Evolutionary conservation across 2,113 vertebrate genomes (phyloP), one percentile per base, ranked within the genome.

Genomic region (Oxyura jamaicensis): DNA sequence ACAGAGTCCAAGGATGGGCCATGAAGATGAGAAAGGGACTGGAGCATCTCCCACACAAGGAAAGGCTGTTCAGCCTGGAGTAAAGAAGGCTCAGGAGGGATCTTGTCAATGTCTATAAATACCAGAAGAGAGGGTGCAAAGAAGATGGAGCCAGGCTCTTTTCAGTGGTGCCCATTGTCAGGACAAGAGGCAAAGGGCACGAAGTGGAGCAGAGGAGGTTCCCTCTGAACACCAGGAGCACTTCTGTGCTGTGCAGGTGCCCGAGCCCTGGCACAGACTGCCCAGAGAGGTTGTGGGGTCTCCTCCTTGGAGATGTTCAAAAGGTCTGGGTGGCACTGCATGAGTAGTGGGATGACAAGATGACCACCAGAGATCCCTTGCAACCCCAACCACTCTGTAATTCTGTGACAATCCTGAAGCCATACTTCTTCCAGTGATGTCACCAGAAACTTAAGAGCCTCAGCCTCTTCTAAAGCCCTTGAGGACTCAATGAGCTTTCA

Each of bases 261-360:
- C 33, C 0, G 0, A 80, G 12, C 17, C 21, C 17, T 28, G 23
- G 23, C 35, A 28, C 8, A 55, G 42, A 33, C 28, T 84, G 8
- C 33, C 29, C 39, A 76, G 44, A 52, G 44, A 46, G 3, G 19
- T 20, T 73, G 5, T 28, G 17, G 44, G 25, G 5, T 58, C 11
- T 77, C 10, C 11, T 23, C 35, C 44, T 22, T 52, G 55, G 63
- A 56, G 53, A 50, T 75, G 36, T 10, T 86, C n/a, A 48, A 53
- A 86, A 86, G 4, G 14, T 48, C 10, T 46, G 12, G 13, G 44
- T 66, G 23, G 26, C 13, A 11, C n/a, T 71, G 42, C 22, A 52
- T 66, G 39, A 14, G 8, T n/a, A 88, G 53, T 3, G 13, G 2
- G 6, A 5, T 15, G 48, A 68, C 31, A n/a, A 28, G 13, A 4